Evolutionary conservation across 2,888 invertebrate genomes (phyloP).

Genomic region (Rhyacophila evoluta): DNA sequence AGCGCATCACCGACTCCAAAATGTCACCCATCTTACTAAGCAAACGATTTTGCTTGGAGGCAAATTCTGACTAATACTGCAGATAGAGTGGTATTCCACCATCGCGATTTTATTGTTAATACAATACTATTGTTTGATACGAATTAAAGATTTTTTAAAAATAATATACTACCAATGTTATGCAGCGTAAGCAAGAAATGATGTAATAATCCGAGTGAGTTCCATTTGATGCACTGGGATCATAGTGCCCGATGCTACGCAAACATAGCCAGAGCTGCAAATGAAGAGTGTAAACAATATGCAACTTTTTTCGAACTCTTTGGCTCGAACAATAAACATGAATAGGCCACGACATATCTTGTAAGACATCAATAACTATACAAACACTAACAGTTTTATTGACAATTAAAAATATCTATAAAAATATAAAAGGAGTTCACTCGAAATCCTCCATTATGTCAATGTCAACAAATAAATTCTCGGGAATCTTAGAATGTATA

Average conservation of each 20-base stretch:
- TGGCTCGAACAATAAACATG: not conserved
- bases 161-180: too few relatives aligned
- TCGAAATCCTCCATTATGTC: not conserved
- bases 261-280: not conserved
- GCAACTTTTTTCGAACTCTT: not conserved
- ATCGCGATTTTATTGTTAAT: too few relatives aligned
- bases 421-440: not conserved
- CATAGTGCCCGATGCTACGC: not conserved
- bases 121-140: too few relatives aligned
- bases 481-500: not conserved
- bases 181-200: too few relatives aligned
- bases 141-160: too few relatives aligned
- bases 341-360: not conserved
- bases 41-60: too few relatives aligned
- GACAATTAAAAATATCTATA: constrained; percentile 1
- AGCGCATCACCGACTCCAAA: too few relatives aligned
- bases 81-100: too few relatives aligned
- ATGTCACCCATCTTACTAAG: too few relatives aligned
- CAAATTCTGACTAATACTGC: too few relatives aligned
- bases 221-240: constrained; percentile 11
- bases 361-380: constrained; percentile 10
- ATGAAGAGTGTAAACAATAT: constrained; percentile 13
- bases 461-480: not conserved
- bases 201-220: too few relatives aligned
- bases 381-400: not conserved